Base-by-base conservation (phyloP, 2,888 invertebrate species). In the Cheilosia grossa region DNA sequence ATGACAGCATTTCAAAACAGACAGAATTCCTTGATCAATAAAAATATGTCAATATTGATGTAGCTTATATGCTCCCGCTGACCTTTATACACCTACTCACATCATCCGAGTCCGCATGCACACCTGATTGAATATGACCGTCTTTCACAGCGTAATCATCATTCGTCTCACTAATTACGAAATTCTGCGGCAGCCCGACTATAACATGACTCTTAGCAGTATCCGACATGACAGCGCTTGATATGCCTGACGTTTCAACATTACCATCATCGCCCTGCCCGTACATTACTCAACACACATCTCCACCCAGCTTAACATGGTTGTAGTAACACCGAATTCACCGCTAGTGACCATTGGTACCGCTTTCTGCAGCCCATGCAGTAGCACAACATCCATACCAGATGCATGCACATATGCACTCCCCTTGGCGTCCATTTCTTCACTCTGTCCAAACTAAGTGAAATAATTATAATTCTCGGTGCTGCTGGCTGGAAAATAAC, bases 301-400 rank as follows among this genome's bases (percentile, higher is more conserved):
- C 80, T 70, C 83, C 83, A 70, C 74, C 79, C 83, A 75, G 74
- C 83, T 83, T 61, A 83, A 79, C 79, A 79, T 56, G 74, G 69
- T 70, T 83, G 83, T 75, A 54, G 49, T 66, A 66, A 80, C 80
- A 83, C 74, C 70, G 27, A 75, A 80, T 80, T 74, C 70, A 70
- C 74, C 70, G 83, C 83, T 80, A 75, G 83, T 70, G 63, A 64
- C 69, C 79, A 79, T 49, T 69, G 61, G 67, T 82, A 69, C 69
- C 73, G 77, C 80, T 83, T 61, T 59, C 37, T 49, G 27, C 66
- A 63, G 30, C 44, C 58, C 66, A 72, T 42, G 70, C 70, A 82
- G 72, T 54, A 78, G 61, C 72, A 72, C 37, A 24, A 27, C 42
- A 44, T 49, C 54, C 72, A 24, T 15, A 42, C 27, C 21, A 69